Evolutionary conservation across 1,140 invertebrate genomes (phyloP), one percentile per base, ranked within the genome.

Genomic region (Hylaeus volcanicus): DNA sequence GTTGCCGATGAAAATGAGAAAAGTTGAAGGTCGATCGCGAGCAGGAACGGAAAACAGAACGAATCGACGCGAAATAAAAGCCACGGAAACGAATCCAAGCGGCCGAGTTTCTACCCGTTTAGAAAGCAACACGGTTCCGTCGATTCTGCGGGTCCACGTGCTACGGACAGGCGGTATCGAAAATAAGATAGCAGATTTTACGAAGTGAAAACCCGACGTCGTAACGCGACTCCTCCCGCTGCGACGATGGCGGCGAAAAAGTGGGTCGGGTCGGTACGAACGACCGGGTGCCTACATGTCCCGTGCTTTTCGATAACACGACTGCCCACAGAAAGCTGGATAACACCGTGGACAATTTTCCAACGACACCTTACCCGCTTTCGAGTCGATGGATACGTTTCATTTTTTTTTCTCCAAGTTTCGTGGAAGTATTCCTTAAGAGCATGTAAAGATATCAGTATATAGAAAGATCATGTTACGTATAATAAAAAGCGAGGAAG

Each of bases 241-340:
- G 83, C 89, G 86, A 48, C 2, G 88, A 91, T 88, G 88, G 86
- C 53, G 85, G 79, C 74, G 88, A 90, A 90, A 90, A 92, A 89
- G 91, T 92, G 88, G 91, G 90, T 86, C 91, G 89, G 86, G 89
- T 88, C 82, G 76, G 63, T 71, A 26, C 26, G 26, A 26, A 26
- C 26, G 26, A 55, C 68, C 70, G 65, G 68, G 45, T 43, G 76
- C 80, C 68, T 61, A 85, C 72, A 66, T 83, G 84, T 86, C 84
- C 69, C 72, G 48, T 64, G 61, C 71, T 55, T 80, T 76, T 79
- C 84, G 84, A 86, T 80, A 83, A 79, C 55, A 1, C 55, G 72
- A 56, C 69, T 76, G 74, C 75, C 3, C 37, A 5, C 12, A 14
- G 5, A 82, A 77, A 77, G 26, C 26, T 26, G 26, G 26, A 26